Percentiles rank a stretch among this genome's conserved stretches.
Evolutionary conservation across 2,797 vertebrate species (phyloP).

Genomic region (Sebastes paucispinis): DNA sequence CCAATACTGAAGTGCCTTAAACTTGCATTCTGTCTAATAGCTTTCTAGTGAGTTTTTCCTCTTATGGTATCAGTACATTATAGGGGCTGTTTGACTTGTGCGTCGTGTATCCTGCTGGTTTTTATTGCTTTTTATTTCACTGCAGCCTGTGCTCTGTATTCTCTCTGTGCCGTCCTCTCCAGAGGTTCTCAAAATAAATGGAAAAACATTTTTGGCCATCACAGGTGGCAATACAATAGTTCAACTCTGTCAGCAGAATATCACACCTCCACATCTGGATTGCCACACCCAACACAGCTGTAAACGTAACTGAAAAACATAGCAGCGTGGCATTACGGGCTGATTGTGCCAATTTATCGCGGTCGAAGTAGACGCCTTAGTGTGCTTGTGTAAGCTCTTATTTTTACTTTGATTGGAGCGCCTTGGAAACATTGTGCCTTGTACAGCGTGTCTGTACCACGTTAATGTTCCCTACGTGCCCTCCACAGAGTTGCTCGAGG

Average conservation of each 20-base stretch:
- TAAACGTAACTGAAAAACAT: constrained; percentile 13
- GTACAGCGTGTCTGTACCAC: constrained; percentile 26
- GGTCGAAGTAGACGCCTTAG: neutral
- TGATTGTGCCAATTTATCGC: constrained; percentile 8
- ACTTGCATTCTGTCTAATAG: neutral
- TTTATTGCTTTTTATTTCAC: neutral
- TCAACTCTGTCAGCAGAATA: neutral
- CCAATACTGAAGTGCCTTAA: neutral
- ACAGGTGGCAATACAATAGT: neutral
- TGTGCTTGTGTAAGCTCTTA: constrained; percentile 9
- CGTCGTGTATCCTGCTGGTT: neutral
- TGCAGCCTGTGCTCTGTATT: neutral
- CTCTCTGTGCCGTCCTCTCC: neutral
- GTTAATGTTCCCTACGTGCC: constrained; percentile 45
- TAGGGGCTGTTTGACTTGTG: neutral
- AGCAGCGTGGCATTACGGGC: neutral
- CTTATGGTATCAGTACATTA: neutral
- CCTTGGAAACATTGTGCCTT: constrained; percentile 27
- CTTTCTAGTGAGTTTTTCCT: no score
- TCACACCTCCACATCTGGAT: constrained; percentile 21
- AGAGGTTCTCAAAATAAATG: neutral
- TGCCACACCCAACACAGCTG: constrained; percentile 6
- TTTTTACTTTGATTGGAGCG: constrained; percentile 24
- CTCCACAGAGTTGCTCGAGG: constrained; percentile 34
- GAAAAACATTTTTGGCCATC: neutral